Percentiles rank a stretch among this genome's conserved stretches.
Evolutionary conservation across 2,888 invertebrate genomes (phyloP).

Genomic region (Tromatobia lineatoria): DNA sequence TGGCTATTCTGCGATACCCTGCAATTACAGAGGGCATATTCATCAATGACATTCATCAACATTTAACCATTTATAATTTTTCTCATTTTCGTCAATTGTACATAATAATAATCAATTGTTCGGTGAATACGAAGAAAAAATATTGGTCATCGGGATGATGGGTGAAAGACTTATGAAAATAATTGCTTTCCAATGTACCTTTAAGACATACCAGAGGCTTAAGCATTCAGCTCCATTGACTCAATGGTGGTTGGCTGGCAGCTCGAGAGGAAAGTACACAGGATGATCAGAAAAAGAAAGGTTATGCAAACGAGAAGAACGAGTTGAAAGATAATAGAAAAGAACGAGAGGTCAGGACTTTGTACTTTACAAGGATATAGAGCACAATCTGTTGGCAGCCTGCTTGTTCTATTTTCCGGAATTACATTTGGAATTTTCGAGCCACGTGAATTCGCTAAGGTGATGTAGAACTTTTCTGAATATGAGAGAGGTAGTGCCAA

Average conservation of each 20-base stretch:
- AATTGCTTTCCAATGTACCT: constrained; percentile 30
- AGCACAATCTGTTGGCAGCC: too few relatives aligned
- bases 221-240: background rate
- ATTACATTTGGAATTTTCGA: too few relatives aligned
- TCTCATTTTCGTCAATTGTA: constrained; percentile 4
- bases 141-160: constrained; percentile 38
- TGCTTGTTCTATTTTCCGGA: too few relatives aligned
- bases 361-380: background rate
- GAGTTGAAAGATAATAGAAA: background rate
- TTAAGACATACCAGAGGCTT: background rate
- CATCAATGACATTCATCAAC: background rate
- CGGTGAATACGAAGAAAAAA: constrained; percentile 12
- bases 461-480: too few relatives aligned
- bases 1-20: background rate
- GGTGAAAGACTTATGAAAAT: constrained; percentile 57
- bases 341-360: background rate
- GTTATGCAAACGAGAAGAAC: background rate
- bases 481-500: too few relatives aligned
- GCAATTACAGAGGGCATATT: background rate
- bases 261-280: constrained; percentile 28
- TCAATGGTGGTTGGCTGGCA: constrained; percentile 8
- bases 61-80: background rate
- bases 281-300: constrained; percentile 34
- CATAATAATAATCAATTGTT: constrained; percentile 21
- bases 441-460: too few relatives aligned